phyloP scores from a whole-genome alignment of 2,888 invertebrate species.

The Tineola bisselliella region DNA sequence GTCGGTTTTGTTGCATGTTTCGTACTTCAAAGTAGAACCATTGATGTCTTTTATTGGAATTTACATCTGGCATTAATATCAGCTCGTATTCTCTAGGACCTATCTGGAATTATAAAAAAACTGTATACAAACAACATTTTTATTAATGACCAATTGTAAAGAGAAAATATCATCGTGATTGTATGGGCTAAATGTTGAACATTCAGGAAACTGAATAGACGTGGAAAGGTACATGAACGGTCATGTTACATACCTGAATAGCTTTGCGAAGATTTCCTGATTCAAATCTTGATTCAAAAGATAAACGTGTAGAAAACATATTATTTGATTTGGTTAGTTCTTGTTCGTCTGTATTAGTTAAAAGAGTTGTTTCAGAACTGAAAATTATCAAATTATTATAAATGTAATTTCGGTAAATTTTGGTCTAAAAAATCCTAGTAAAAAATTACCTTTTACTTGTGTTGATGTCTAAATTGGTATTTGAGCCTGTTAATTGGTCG shows the following conservation, averaged over 20 bases:
- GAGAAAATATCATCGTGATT: too few species aligned
- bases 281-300: constrained; percentile 88
- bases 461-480: constrained; percentile 24
- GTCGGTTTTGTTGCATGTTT: constrained; percentile 74
- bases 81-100: constrained; percentile 83
- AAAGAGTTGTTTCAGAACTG: constrained; percentile 38
- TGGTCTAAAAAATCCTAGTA: too few species aligned
- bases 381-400: too few species aligned
- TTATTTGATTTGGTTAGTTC: constrained; percentile 49
- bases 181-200: too few species aligned
- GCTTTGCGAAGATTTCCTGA: constrained; percentile 85
- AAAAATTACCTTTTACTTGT: constrained; percentile 39
- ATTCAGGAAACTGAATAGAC: neutral
- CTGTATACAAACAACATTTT: too few species aligned
- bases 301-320: constrained; percentile 55
- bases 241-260: constrained; percentile 71
- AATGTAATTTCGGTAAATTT: too few species aligned
- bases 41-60: constrained; percentile 80
- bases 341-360: constrained; percentile 62
- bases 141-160: too few species aligned
- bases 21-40: constrained; percentile 94
- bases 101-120: constrained; percentile 60
- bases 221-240: too few species aligned
- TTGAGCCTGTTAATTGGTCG: constrained; percentile 47
- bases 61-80: constrained; percentile 83